Conservation (phyloP, 2,797 vertebrate species). For the Neomorphus geoffroyi region DNA sequence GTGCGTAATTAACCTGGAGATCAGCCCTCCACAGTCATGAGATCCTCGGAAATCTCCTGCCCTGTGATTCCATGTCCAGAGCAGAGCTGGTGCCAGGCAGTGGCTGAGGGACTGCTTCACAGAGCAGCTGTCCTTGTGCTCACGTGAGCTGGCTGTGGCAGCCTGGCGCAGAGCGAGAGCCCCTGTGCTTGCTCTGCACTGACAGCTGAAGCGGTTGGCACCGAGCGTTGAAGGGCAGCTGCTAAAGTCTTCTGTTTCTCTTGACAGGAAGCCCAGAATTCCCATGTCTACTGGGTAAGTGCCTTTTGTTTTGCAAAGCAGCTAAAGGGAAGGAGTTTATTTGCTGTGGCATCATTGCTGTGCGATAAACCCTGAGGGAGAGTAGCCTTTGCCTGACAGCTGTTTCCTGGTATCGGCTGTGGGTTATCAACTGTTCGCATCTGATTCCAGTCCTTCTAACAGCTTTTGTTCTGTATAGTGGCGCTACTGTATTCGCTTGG, state of each 20-base stretch:
- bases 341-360: background rate
- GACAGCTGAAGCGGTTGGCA: conserved; percentile 42
- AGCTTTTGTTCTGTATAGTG: conserved; percentile 79
- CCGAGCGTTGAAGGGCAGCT: background rate
- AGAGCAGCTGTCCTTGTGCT: background rate
- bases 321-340: conserved; percentile 27
- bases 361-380: conserved; percentile 7
- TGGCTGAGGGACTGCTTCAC: background rate
- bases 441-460: background rate
- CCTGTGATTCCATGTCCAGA: background rate
- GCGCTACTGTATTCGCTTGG: conserved; percentile 97
- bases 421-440: background rate
- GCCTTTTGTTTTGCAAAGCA: background rate
- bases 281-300: conserved; percentile 99
- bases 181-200: background rate
- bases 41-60: background rate
- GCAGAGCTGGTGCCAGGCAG: background rate
- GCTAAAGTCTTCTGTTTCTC: conserved; percentile 57
- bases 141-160: background rate
- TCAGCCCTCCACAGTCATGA: background rate
- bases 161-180: background rate
- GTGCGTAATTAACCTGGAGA: background rate
- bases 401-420: background rate
- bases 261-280: conserved; percentile 95
- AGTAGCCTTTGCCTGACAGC: background rate